Conservation (phyloP, 2,888 invertebrate genomes). For the Petrophora chlorosata region DNA sequence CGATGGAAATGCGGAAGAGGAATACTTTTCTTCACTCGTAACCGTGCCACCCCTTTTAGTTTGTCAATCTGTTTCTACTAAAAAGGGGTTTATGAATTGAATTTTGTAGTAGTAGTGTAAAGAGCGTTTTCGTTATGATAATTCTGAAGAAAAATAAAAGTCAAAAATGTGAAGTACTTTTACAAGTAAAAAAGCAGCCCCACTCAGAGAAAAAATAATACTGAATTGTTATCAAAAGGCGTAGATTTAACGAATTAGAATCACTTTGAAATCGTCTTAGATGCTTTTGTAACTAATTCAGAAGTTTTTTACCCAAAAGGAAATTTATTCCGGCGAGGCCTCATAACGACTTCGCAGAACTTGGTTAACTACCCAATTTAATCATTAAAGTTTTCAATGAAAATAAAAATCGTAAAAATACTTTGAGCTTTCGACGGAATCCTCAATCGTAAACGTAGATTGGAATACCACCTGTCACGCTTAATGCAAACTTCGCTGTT, state of each 20-base stretch:
- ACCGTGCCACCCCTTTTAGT: slow-evolving; percentile 46
- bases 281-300: slow-evolving; percentile 28
- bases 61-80: slow-evolving; percentile 48
- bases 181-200: too few species aligned
- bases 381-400: slow-evolving; percentile 39
- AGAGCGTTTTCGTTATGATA: too few species aligned
- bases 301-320: slow-evolving; percentile 28
- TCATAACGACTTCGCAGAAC: slow-evolving; percentile 37
- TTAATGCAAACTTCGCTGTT: slow-evolving; percentile 40
- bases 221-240: slow-evolving; percentile 2
- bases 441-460: slow-evolving; percentile 54
- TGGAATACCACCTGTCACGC: slow-evolving; percentile 52
- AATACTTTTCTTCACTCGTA: slow-evolving; percentile 42
- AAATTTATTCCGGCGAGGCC: slow-evolving; percentile 31
- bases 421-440: slow-evolving; percentile 38
- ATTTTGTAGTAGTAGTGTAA: too few species aligned
- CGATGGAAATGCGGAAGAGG: slow-evolving; percentile 72
- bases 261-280: slow-evolving; percentile 27
- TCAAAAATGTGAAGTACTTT: too few species aligned
- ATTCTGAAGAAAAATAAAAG: too few species aligned
- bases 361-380: slow-evolving; percentile 37
- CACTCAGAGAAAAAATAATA: too few species aligned
- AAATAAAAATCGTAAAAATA: slow-evolving; percentile 48
- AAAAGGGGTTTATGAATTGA: neutral
- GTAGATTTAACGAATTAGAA: slow-evolving; percentile 19